Percentiles rank a stretch among this genome's conserved stretches.
Conservation (phyloP, 2,888 invertebrate genomes). For the Ochropleura leucogaster region DNA sequence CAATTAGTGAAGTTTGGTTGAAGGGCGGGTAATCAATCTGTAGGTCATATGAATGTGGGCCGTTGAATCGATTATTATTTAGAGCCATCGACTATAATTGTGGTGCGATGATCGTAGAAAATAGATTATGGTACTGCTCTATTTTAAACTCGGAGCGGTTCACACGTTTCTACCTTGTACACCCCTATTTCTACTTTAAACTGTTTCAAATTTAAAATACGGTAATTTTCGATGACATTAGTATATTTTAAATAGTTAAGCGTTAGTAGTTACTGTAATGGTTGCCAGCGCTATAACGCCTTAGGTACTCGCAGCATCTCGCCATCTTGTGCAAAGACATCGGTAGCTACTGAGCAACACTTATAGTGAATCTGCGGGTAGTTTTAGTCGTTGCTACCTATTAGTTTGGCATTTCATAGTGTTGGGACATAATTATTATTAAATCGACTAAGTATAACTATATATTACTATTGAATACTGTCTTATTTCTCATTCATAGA, state of each 20-base stretch:
- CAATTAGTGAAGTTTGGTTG: constrained; percentile 62
- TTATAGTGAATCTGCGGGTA: constrained; percentile 47
- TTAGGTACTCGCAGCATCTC: constrained; percentile 71
- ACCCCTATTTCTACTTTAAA: neutral
- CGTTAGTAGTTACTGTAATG: constrained; percentile 36
- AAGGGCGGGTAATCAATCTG: constrained; percentile 66
- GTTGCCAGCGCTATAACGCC: constrained; percentile 42
- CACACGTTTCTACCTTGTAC: neutral
- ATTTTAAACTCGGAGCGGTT: constrained; percentile 30
- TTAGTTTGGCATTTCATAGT: neutral
- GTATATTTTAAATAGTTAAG: constrained; percentile 6
- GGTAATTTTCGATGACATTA: neutral
- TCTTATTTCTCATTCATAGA: neutral
- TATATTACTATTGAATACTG: neutral
- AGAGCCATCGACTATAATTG: constrained; percentile 57
- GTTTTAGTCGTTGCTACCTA: constrained; percentile 15
- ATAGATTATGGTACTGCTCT: constrained; percentile 26
- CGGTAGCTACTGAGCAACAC: constrained; percentile 63
- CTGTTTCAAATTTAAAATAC: neutral
- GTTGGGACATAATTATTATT: neutral
- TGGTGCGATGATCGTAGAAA: constrained; percentile 47
- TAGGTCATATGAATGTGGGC: constrained; percentile 64
- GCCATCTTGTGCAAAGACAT: constrained; percentile 80
- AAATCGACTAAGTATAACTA: constrained; percentile 5
- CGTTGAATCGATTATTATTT: constrained; percentile 62